Conservation (phyloP, 1,140 invertebrate genomes). For the Ladona fulva region DNA sequence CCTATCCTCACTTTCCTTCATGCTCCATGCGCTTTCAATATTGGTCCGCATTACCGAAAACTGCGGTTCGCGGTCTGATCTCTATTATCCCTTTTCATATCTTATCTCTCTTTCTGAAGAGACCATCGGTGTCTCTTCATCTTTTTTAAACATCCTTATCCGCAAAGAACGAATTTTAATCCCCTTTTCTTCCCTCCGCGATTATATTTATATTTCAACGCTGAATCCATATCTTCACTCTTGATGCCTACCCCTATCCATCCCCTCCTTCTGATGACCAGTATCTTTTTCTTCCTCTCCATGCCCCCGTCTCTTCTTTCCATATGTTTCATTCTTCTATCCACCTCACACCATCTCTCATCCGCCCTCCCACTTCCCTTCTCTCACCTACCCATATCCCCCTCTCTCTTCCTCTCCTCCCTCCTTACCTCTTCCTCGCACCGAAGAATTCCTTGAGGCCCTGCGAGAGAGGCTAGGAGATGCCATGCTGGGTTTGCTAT, state of each 20-base stretch:
- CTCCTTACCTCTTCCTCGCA: neutral
- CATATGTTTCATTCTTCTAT: neutral
- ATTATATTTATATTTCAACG: too few relatives aligned
- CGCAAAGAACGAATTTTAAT: too few relatives aligned
- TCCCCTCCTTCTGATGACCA: too few relatives aligned
- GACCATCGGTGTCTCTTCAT: neutral
- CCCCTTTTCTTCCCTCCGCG: too few relatives aligned
- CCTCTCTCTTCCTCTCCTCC: neutral
- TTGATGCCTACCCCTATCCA: too few relatives aligned
- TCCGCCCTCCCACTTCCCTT: neutral
- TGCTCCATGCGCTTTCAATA: too few relatives aligned
- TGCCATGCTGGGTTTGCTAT: constrained; percentile 7
- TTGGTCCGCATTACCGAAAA: too few relatives aligned
- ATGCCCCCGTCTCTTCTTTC: neutral
- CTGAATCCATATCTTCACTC: too few relatives aligned
- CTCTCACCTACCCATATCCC: neutral
- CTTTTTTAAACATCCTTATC: too few relatives aligned
- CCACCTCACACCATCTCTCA: neutral
- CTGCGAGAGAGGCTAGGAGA: neutral
- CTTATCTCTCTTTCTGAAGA: neutral
- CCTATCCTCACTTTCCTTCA: too few relatives aligned
- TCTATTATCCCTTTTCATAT: neutral
- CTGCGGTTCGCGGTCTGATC: too few relatives aligned
- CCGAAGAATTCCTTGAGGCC: neutral
- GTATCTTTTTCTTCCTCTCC: neutral